These are phyloP conservation scores for Macrobrachium rosenbergii DNA, from an alignment of 1,140 invertebrate species.

Conservation along the genomic window DNA sequence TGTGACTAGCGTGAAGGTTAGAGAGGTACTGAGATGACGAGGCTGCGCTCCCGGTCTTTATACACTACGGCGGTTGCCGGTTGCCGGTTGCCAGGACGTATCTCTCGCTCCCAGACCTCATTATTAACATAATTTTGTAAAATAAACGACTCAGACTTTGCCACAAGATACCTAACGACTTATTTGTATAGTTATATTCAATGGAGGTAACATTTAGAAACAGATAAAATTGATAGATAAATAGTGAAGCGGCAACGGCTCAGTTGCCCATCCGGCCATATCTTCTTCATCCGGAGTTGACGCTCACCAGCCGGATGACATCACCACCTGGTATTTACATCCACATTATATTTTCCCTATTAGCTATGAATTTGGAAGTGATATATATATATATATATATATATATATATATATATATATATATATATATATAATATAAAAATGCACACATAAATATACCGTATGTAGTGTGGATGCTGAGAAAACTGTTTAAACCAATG, in stretches of 20 bases:
- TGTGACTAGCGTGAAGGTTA: constrained; percentile 40
- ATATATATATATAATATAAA: too few relatives aligned
- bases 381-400: too few relatives aligned
- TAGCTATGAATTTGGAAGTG: too few relatives aligned
- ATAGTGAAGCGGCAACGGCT: not conserved
- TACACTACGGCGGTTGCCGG: constrained; percentile 3
- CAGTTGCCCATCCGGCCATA: not conserved
- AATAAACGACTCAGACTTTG: too few relatives aligned
- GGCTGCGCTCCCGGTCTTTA: constrained; percentile 8
- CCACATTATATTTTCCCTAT: not conserved
- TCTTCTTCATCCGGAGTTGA: not conserved
- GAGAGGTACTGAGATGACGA: constrained; percentile 36
- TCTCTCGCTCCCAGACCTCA: not conserved
- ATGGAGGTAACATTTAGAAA: too few relatives aligned
- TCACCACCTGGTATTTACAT: constrained; percentile 41
- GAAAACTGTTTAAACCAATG: too few relatives aligned
- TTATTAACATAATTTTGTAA: not conserved
- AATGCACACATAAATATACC: too few relatives aligned
- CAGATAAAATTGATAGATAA: too few relatives aligned
- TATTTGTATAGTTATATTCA: too few relatives aligned
- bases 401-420: too few relatives aligned
- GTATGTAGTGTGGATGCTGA: too few relatives aligned
- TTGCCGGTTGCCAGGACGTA: not conserved
- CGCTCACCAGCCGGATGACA: constrained; percentile 4
- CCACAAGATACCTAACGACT: too few relatives aligned